phyloP scores from a whole-genome alignment of 2,888 invertebrate genomes.

The Helicoverpa assulta region DNA sequence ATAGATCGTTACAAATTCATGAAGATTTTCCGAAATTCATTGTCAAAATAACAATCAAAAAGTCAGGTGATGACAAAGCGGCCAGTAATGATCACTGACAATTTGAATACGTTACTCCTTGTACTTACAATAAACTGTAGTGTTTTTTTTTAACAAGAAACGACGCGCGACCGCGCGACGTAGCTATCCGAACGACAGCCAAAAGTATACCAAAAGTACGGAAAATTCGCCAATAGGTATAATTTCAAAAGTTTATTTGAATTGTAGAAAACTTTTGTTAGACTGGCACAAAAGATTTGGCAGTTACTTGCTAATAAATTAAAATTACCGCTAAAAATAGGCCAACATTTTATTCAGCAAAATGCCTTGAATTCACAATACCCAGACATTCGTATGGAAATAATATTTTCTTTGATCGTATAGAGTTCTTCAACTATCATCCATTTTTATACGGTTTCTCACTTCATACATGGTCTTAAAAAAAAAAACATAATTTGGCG shows the following conservation, averaged over 20 bases:
- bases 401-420: background rate
- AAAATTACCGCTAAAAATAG: constrained; percentile 15
- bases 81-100: constrained; percentile 16
- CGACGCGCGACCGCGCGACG: too few species aligned
- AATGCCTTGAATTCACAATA: background rate
- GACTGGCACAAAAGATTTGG: constrained; percentile 7
- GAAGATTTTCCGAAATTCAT: background rate
- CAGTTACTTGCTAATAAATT: constrained; percentile 11
- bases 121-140: too few species aligned
- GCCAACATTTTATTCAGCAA: background rate
- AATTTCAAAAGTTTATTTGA: constrained; percentile 15
- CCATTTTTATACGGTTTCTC: too few species aligned
- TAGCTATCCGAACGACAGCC: too few species aligned
- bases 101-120: background rate
- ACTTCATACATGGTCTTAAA: too few species aligned
- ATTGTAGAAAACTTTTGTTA: constrained; percentile 16
- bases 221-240: constrained; percentile 6
- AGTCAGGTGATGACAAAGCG: background rate
- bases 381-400: background rate
- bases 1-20: constrained; percentile 9
- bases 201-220: background rate
- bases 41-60: constrained; percentile 19
- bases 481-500: too few species aligned
- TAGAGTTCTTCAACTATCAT: too few species aligned
- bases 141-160: too few species aligned